Conservation (phyloP, 2,113 vertebrate species). For the Ifrita kowaldi region DNA sequence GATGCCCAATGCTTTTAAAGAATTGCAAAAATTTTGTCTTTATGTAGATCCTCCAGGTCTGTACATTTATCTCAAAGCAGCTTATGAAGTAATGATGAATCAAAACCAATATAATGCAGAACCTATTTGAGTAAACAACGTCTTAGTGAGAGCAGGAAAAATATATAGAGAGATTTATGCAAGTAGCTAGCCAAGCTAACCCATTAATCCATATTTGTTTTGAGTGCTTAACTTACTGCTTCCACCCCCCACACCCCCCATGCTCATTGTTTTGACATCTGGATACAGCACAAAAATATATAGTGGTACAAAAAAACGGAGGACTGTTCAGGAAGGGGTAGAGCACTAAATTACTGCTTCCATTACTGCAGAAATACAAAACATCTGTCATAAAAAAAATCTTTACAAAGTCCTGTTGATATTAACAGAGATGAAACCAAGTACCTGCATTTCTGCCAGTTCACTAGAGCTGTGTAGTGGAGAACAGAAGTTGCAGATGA, state of each 20-base stretch:
- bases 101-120: neutral
- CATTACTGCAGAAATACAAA: neutral
- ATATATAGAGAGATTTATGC: neutral
- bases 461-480: neutral
- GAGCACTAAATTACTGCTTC: neutral
- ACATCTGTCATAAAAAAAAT: neutral
- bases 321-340: neutral
- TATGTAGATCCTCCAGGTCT: neutral
- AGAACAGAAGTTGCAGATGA: neutral
- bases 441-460: neutral
- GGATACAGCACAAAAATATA: neutral
- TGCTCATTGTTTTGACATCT: neutral
- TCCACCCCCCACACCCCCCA: fast-evolving
- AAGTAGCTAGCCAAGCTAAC: neutral
- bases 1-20: neutral
- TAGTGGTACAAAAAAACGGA: neutral
- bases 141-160: neutral
- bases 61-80: neutral
- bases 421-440: neutral
- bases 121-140: neutral
- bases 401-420: neutral
- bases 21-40: neutral
- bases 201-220: neutral
- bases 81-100: neutral
- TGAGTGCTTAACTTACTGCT: neutral